Evolutionary conservation across 2,888 invertebrate species (phyloP).

Genomic region (Griposia aprilina): DNA sequence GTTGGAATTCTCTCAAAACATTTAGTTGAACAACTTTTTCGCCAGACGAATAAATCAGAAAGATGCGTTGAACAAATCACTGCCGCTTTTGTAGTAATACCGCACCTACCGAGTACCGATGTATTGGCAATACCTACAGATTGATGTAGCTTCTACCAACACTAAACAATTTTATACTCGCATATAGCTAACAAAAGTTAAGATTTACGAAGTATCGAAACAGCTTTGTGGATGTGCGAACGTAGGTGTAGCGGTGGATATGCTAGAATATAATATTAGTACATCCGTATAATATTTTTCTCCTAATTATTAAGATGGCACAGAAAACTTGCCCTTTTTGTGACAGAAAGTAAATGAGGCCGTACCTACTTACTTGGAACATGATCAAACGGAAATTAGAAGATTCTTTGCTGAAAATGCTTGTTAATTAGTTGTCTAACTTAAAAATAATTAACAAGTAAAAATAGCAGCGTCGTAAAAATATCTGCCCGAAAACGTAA

Average conservation of each 20-base stretch:
- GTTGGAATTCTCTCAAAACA: slow-evolving; percentile 46
- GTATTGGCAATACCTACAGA: slow-evolving; percentile 74
- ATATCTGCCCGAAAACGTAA: neutral
- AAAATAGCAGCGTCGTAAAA: neutral
- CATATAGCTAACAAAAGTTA: slow-evolving; percentile 84
- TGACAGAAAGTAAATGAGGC: slow-evolving; percentile 2
- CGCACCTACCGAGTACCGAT: slow-evolving; percentile 60
- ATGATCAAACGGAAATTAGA: neutral
- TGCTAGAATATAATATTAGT: neutral
- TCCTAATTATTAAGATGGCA: neutral
- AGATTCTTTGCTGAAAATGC: neutral
- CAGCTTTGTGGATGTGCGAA: slow-evolving; percentile 64
- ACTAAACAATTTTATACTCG: slow-evolving; percentile 84
- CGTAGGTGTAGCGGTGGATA: slow-evolving; percentile 19
- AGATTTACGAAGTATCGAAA: slow-evolving; percentile 83
- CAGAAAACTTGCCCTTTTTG: neutral
- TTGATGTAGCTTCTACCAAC: slow-evolving; percentile 77
- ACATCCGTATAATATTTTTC: neutral
- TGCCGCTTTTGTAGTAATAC: slow-evolving; percentile 62
- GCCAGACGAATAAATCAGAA: slow-evolving; percentile 86
- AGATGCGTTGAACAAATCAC: slow-evolving; percentile 83
- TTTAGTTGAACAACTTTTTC: slow-evolving; percentile 53
- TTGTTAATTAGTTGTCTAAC: neutral
- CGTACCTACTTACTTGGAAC: neutral
- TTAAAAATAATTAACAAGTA: neutral